Conservation (phyloP, 2,888 invertebrate species). For the Orchesellides sinensis region DNA sequence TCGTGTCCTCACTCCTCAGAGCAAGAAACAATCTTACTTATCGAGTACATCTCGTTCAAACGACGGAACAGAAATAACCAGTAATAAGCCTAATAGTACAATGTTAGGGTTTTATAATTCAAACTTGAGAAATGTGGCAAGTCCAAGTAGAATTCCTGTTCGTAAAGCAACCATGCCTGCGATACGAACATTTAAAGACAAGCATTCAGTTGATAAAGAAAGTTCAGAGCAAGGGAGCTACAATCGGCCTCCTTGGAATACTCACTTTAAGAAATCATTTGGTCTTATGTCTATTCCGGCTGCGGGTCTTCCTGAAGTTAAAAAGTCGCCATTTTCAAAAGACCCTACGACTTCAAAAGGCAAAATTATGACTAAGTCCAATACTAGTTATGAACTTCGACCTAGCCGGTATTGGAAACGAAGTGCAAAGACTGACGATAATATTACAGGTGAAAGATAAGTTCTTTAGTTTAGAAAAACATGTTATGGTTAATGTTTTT, state of each 20-base stretch:
- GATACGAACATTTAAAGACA: background rate
- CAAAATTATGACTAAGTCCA: background rate
- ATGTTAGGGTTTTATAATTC: slow-evolving; percentile 17
- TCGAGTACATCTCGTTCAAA: background rate
- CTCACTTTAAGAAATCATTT: slow-evolving; percentile 16
- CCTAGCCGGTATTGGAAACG: background rate
- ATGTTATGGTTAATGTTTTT: background rate
- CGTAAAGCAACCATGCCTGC: background rate
- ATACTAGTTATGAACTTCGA: background rate
- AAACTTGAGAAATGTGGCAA: slow-evolving; percentile 21
- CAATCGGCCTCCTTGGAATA: slow-evolving; percentile 36
- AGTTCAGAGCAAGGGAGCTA: slow-evolving; percentile 1
- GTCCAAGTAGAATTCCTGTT: slow-evolving; percentile 42
- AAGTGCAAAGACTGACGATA: too few species aligned
- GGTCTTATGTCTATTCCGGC: slow-evolving; percentile 9
- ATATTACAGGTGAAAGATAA: too few species aligned
- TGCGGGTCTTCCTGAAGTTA: slow-evolving; percentile 6
- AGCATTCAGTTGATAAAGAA: background rate
- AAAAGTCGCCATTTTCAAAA: background rate
- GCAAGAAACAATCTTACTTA: background rate
- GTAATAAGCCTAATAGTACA: background rate
- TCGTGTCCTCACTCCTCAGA: background rate
- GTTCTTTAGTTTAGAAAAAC: background rate
- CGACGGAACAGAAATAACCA: background rate
- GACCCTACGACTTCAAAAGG: too few species aligned